Conservation (phyloP, 2,113 vertebrate genomes). For the Zootoca vivipara region DNA sequence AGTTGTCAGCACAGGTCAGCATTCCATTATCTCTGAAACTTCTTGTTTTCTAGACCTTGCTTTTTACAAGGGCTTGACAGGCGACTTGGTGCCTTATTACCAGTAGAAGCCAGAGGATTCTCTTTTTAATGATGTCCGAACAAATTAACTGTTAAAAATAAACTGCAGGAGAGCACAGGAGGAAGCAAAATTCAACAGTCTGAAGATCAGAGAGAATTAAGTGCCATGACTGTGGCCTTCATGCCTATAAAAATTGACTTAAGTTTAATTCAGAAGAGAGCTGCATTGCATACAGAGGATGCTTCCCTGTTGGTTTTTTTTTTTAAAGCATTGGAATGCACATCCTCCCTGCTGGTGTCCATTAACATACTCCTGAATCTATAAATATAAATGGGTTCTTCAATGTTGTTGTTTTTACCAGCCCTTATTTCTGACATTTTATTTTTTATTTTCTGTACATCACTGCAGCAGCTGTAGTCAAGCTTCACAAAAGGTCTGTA, state of each 20-base stretch:
- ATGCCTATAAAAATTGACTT: slow-evolving; percentile 67
- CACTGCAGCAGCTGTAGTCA: not conserved
- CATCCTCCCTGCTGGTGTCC: slow-evolving; percentile 50
- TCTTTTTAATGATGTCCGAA: slow-evolving; percentile 68
- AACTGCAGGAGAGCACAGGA: slow-evolving; percentile 51
- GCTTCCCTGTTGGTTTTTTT: slow-evolving; percentile 47
- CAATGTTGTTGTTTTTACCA: slow-evolving; percentile 26
- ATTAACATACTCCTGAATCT: slow-evolving; percentile 65
- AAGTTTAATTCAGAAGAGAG: slow-evolving; percentile 62
- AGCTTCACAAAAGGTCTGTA: slow-evolving; percentile 9
- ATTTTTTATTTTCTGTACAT: not conserved
- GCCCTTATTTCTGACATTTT: slow-evolving; percentile 39
- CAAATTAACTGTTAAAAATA: slow-evolving; percentile 69
- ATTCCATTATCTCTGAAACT: slow-evolving; percentile 10
- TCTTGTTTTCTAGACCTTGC: not conserved
- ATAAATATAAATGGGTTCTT: slow-evolving; percentile 61
- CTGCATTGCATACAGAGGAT: slow-evolving; percentile 35
- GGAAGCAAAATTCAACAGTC: slow-evolving; percentile 59
- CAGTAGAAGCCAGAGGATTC: slow-evolving; percentile 34
- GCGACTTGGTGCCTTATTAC: slow-evolving; percentile 24
- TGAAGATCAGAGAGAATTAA: slow-evolving; percentile 68
- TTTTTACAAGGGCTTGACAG: not conserved
- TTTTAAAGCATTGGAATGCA: slow-evolving; percentile 34
- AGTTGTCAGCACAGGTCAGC: not conserved
- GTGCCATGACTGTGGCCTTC: slow-evolving; percentile 42